Base-by-base conservation (phyloP, 2,888 invertebrate species). In the Pinctada fucata region DNA sequence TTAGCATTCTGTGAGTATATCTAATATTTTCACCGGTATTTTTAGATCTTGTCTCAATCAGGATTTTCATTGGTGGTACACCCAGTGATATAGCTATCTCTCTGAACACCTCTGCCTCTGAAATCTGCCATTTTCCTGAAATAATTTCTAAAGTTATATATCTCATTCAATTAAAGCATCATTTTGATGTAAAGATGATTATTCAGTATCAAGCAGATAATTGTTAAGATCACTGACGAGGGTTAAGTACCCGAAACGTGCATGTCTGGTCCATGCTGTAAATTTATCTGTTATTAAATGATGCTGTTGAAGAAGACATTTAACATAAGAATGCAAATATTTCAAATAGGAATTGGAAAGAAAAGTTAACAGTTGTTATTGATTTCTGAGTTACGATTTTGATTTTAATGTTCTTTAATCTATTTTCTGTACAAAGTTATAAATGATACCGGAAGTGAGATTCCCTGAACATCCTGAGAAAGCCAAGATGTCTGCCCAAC, bases 11-110 rank as follows among this genome's bases (percentile, higher is more conserved):
- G 71, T 89, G 84, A 2, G 88, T 85, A 78, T 86, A 88, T 31
- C 82, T 80, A 4, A 91, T 81, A 77, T 90, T 90, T 83, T 90
- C 88, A 2, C 90, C 90, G 0, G 90, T 89, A 82, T 91, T 90
- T 6, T 85, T 87, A 3, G 90, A 89, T 58, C 85, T 49, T n/a
- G 73, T 82, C 78, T 91, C 91, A 16, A 87, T 64, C 3, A 90
- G 71, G 49, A 90, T 88, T 10, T 81, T 81, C 0, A 83, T 51
- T 3, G 73, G 51, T 4, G 90, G 88, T 2, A 91, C 90, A 3
- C 88, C 87, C 71, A 85, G 79, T 10, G 82, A 78, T 8, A 86
- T 16, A 4, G 90, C 89, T 3, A 86, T 82, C 8, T 88, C 86
- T 8, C 80, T 74, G 75, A 91, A 91, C 10, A 88, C 83, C 64